Conservation (phyloP, 2,888 invertebrate genomes). For the Sinotaia quadrata region DNA sequence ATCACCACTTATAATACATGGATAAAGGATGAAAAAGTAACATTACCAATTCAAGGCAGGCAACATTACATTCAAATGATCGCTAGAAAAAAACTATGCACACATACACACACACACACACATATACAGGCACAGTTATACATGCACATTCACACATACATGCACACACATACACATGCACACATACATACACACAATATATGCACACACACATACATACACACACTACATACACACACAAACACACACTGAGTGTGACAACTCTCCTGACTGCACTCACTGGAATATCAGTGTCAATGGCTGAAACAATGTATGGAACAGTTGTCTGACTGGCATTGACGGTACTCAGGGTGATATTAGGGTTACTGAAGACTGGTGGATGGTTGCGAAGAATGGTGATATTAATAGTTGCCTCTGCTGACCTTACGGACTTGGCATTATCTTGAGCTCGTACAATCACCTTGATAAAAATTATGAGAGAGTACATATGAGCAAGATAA, state of each 20-base stretch:
- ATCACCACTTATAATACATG: too few species aligned
- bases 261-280: neutral
- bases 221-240: too few species aligned
- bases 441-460: conserved; percentile 17
- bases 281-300: neutral
- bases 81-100: too few species aligned
- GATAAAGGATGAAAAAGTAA: too few species aligned
- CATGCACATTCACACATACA: neutral
- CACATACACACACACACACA: conserved; percentile 7
- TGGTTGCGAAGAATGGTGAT: conserved; percentile 7
- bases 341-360: neutral
- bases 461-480: conserved; percentile 5
- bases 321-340: neutral
- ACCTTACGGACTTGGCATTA: conserved; percentile 10
- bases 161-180: neutral
- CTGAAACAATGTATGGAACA: neutral
- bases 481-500: too few species aligned
- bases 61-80: too few species aligned
- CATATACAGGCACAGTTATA: neutral
- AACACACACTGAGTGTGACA: neutral
- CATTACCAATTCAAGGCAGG: too few species aligned
- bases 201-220: neutral
- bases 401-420: neutral
- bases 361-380: neutral
- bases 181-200: neutral